Evolutionary conservation across 2,888 invertebrate genomes (phyloP).

Genomic region (Drosophila kokeensis): DNA sequence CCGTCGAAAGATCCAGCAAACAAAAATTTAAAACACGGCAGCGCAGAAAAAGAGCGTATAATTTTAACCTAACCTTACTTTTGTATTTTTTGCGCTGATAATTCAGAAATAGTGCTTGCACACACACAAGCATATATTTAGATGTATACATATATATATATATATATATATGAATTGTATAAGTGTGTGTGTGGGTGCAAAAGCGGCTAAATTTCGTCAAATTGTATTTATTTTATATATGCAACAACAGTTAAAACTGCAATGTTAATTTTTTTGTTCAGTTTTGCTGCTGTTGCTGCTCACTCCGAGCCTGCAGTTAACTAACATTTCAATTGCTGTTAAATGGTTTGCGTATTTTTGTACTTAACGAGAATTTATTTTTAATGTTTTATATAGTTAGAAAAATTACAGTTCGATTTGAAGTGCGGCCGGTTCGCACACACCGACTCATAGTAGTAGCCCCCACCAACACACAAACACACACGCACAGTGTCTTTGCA

Average conservation of each 20-base stretch:
- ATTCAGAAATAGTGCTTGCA: constrained; percentile 73
- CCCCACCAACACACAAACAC: constrained; percentile 57
- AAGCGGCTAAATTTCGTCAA: constrained; percentile 52
- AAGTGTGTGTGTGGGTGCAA: constrained; percentile 36
- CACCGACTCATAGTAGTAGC: constrained; percentile 46
- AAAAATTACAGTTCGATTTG: constrained; percentile 50
- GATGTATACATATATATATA: constrained; percentile 15
- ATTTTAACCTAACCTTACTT: constrained; percentile 79
- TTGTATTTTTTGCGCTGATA: constrained; percentile 74
- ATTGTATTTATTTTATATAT: constrained; percentile 38
- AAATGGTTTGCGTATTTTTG: constrained; percentile 1
- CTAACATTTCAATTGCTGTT: neutral
- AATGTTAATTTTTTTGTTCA: constrained; percentile 13
- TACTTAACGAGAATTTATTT: constrained; percentile 24
- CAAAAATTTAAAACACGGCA: constrained; percentile 62
- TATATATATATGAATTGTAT: constrained; percentile 14
- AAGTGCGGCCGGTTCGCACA: constrained; percentile 65
- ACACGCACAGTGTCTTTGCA: constrained; percentile 26
- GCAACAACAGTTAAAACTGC: constrained; percentile 1
- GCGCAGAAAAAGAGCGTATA: constrained; percentile 66
- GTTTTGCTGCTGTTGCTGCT: constrained; percentile 25
- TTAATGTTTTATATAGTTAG: constrained; percentile 13
- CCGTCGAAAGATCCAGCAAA: constrained; percentile 79
- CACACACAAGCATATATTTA: constrained; percentile 22
- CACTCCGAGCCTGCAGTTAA: neutral